Conservation (phyloP, 2,888 invertebrate genomes). For the Synanthedon andrenaeformis region DNA sequence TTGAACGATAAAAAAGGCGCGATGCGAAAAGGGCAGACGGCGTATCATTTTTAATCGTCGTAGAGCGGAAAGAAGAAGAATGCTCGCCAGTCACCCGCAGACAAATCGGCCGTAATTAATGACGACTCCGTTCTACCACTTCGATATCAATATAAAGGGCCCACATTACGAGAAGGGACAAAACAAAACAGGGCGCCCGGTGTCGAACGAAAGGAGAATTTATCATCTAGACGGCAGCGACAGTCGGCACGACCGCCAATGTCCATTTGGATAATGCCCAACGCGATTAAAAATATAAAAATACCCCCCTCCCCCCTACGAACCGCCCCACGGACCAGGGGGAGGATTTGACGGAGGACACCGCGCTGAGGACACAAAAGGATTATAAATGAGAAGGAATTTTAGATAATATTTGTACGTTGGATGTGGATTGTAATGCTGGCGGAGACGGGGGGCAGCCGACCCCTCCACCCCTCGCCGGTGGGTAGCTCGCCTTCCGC, state of each 20-base stretch:
- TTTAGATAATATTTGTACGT: constrained; percentile 72
- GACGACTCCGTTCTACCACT: constrained; percentile 51
- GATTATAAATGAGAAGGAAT: constrained; percentile 73
- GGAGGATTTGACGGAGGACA: constrained; percentile 64
- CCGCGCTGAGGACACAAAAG: constrained; percentile 70
- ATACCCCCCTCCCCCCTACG: constrained; percentile 54
- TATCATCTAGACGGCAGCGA: constrained; percentile 66
- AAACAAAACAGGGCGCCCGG: constrained; percentile 55
- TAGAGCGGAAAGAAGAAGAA: constrained; percentile 43
- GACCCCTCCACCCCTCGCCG: constrained; percentile 17
- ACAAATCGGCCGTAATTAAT: constrained; percentile 66
- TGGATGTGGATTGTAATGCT: constrained; percentile 69
- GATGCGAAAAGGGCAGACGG: constrained; percentile 33
- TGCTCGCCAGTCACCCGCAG: constrained; percentile 56
- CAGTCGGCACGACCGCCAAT: constrained; percentile 63
- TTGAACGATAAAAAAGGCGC: constrained; percentile 13
- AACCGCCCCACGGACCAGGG: constrained; percentile 20
- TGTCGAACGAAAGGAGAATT: constrained; percentile 70
- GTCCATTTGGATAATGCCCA: constrained; percentile 72
- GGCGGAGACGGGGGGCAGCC: constrained; percentile 38
- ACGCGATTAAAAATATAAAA: constrained; percentile 72
- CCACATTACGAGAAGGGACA: constrained; percentile 52
- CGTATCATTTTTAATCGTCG: constrained; percentile 59
- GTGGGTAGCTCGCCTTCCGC: constrained; percentile 43
- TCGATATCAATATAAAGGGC: constrained; percentile 48